Conservation (phyloP, 2,797 vertebrate species). For the Arctocebus calabarensis region DNA sequence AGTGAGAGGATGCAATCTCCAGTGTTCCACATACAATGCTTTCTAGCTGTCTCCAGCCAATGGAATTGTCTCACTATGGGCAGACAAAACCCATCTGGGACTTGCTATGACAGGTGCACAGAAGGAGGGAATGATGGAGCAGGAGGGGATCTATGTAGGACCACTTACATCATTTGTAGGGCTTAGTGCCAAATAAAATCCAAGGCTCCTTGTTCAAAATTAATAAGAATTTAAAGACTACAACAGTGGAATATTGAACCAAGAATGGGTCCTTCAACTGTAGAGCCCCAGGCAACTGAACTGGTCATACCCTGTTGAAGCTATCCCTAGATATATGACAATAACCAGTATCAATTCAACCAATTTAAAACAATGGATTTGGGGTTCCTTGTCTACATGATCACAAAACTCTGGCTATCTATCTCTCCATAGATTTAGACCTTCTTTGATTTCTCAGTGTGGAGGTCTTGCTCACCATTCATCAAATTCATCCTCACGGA, state of each 20-base stretch:
- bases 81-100: too few species aligned
- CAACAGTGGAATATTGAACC: neutral
- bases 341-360: rapidly evolving
- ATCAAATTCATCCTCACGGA: neutral
- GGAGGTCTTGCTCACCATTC: neutral
- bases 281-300: neutral
- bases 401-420: neutral
- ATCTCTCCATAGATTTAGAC: neutral
- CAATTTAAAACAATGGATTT: neutral
- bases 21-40: neutral
- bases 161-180: neutral
- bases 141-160: neutral
- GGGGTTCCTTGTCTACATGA: neutral
- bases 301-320: neutral
- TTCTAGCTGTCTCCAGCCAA: neutral
- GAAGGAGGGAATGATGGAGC: neutral
- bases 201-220: neutral
- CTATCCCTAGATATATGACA: neutral
- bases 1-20: neutral
- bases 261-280: neutral
- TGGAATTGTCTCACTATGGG: neutral
- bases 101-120: neutral
- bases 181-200: neutral
- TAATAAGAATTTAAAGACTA: neutral
- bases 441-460: neutral